These are phyloP conservation scores for Leucosticte australis DNA, from an alignment of 2,113 vertebrate species.

Conservation along the genomic window DNA sequence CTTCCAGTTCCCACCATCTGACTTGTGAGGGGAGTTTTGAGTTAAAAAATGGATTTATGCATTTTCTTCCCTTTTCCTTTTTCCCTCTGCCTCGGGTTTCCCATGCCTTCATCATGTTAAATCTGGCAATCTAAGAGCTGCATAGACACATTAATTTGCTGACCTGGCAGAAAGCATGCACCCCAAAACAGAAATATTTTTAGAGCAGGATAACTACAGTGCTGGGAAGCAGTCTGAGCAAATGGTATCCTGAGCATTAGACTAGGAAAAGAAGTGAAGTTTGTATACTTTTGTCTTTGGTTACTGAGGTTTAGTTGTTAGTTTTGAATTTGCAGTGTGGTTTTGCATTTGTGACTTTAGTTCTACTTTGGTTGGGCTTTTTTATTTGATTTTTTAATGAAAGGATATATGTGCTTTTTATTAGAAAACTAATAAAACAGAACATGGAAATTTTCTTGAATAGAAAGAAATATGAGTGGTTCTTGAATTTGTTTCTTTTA, in stretches of 20 bases:
- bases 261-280: not conserved
- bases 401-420: not conserved
- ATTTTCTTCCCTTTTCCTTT: not conserved
- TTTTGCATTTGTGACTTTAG: not conserved
- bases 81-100: not conserved
- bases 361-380: not conserved
- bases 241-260: not conserved
- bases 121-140: not conserved
- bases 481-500: not conserved
- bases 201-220: not conserved
- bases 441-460: not conserved
- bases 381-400: not conserved
- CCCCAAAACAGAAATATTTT: not conserved
- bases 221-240: not conserved
- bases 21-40: not conserved
- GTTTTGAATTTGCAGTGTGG: not conserved
- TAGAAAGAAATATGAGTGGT: not conserved
- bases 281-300: not conserved
- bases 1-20: not conserved
- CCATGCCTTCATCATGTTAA: not conserved
- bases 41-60: not conserved
- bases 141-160: not conserved
- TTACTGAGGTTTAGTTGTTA: not conserved
- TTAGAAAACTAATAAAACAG: not conserved
- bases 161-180: not conserved